Evolutionary conservation across 2,113 vertebrate species (phyloP).

Genomic region (Gymnorhina tibicen): DNA sequence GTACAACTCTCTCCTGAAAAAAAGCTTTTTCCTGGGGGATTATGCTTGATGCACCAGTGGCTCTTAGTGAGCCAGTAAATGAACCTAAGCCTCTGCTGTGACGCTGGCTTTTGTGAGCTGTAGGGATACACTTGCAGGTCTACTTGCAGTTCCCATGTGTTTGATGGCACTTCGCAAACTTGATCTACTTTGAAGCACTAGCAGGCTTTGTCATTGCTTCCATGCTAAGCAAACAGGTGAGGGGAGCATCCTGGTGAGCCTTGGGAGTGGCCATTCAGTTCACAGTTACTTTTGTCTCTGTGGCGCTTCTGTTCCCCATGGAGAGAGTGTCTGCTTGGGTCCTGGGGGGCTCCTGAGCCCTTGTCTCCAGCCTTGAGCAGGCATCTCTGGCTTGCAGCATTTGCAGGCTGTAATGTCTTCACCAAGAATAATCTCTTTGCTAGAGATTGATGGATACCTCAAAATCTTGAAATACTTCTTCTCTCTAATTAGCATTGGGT

Average conservation of each 20-base stretch:
- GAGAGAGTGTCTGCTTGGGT: fast-evolving
- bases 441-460: not conserved
- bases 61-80: not conserved
- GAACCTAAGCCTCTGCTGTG: not conserved
- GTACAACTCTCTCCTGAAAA: not conserved
- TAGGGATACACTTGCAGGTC: not conserved
- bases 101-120: not conserved
- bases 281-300: fast-evolving
- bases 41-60: not conserved
- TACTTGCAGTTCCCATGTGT: not conserved
- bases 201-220: fast-evolving
- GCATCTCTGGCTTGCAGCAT: not conserved
- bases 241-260: fast-evolving
- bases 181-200: not conserved
- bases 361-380: not conserved
- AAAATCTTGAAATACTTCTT: not conserved
- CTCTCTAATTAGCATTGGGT: not conserved
- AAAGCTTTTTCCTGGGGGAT: not conserved
- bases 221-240: not conserved
- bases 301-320: not conserved
- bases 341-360: not conserved
- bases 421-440: not conserved
- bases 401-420: not conserved
- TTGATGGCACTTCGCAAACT: not conserved
- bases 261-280: not conserved